Evolutionary conservation across 2,113 vertebrate species (phyloP), one percentile per base, ranked within the genome.

Genomic region (Xerus inauris): DNA sequence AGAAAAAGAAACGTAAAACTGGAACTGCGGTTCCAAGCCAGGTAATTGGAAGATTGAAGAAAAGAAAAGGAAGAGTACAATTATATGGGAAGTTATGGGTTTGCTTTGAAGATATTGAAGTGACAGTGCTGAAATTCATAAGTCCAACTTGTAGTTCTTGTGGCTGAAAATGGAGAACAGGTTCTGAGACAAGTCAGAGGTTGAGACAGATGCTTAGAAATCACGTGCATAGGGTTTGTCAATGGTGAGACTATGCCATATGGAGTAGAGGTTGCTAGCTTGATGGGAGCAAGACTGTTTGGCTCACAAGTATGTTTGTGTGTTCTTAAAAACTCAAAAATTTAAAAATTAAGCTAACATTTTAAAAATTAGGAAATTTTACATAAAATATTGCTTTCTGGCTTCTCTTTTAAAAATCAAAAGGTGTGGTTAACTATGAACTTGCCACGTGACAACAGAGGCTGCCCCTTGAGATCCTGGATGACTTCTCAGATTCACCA

Each of bases 301-400:
- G 92, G 24, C 49, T 84, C 72, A 59, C 38, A 30, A 49, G 22
- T 57, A 65, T 81, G 32, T 95, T 72, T 69, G 32, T 87, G 28
- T 80, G 32, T 54, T 95, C 87, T 30, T 28, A 72, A 72, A 95
- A 40, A 35, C 17, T 62, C 42, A 42, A 65, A 81, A 45, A 54
- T 51, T 26, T 72, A 26, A 54, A 62, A 76, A 94, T 67, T 67
- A 86, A 86, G 22, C 28, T 79, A 89, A 71, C 20, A 38, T 86
- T 85, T 94, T 85, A 54, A 89, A 89, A 86, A 92, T 93, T 67
- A 84, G 89, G 42, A 89, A 65, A 76, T 87, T 91, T 47, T 82
- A 91, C 73, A 89, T 87, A 64, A 94, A 82, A 94, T 87, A 47
- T 24, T 71, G 62, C 54, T 49, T 93, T 65, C 59, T 87, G 76